A percentile compares a stretch with the other conserved stretches of the same genome.
These are phyloP conservation scores for Drosophila santomea DNA, from an alignment of 1,140 invertebrate species.

Conservation along the genomic window DNA sequence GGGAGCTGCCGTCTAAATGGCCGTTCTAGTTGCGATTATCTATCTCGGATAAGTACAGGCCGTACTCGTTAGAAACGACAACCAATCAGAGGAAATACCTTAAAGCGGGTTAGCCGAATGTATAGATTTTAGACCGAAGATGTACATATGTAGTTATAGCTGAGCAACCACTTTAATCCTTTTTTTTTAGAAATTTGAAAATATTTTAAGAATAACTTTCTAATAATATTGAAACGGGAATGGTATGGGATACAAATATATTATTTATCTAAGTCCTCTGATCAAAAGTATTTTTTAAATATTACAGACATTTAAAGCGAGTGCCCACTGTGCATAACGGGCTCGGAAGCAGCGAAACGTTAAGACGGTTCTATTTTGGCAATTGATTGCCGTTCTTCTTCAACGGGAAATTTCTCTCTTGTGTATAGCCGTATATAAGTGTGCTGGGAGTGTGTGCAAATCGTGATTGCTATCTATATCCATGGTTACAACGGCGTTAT, in stretches of 20 bases:
- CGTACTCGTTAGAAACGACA: neutral
- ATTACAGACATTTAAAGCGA: neutral
- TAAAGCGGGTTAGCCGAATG: no score
- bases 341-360: slow-evolving; percentile 56
- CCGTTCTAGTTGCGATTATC: slow-evolving; percentile 77
- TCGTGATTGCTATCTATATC: slow-evolving; percentile 61
- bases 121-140: no score
- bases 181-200: no score
- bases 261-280: no score
- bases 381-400: slow-evolving; percentile 80
- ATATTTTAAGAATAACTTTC: no score
- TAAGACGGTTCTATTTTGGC: slow-evolving; percentile 78
- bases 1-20: slow-evolving; percentile 45
- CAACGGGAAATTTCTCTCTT: slow-evolving; percentile 46
- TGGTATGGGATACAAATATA: no score
- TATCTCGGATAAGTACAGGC: slow-evolving; percentile 27
- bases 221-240: no score
- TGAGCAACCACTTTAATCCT: no score
- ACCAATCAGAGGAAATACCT: neutral
- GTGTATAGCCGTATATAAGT: slow-evolving; percentile 14
- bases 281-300: neutral
- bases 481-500: slow-evolving; percentile 44
- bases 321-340: slow-evolving; percentile 21
- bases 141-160: no score
- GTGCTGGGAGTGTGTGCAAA: slow-evolving; percentile 25